A percentile compares a stretch with the other conserved stretches of the same genome.
These are phyloP conservation scores for Tetragonula clypearis DNA, from an alignment of 1,140 invertebrate genomes.

Conservation along the genomic window DNA sequence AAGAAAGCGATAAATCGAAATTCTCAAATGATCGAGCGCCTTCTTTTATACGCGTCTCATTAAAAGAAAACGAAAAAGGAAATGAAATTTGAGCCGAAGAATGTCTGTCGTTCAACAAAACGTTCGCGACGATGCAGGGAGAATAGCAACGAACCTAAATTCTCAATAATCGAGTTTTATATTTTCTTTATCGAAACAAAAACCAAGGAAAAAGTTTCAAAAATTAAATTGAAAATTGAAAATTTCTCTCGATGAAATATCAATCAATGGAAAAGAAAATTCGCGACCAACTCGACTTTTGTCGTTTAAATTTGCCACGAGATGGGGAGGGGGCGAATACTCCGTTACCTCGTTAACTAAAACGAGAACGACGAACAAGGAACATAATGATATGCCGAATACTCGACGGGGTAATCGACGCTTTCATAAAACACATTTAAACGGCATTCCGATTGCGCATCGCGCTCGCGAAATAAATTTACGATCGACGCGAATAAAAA, in stretches of 20 bases:
- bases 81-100: neutral
- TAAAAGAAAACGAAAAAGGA: no score
- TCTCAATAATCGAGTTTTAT: no score
- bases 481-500: conserved; percentile 53
- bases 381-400: neutral
- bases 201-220: no score
- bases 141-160: no score
- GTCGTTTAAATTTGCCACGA: neutral
- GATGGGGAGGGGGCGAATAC: neutral
- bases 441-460: conserved; percentile 35
- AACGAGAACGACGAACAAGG: neutral
- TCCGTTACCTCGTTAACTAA: neutral
- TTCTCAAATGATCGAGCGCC: no score
- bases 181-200: no score
- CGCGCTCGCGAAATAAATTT: conserved; percentile 53
- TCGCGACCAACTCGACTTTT: neutral
- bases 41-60: no score
- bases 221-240: no score
- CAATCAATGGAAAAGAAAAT: neutral
- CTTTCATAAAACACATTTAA: conserved; percentile 62
- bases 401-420: conserved; percentile 12
- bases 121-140: no score
- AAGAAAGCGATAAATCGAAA: no score
- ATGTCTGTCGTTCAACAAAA: no score
- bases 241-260: neutral